Conservation (phyloP, 2,797 vertebrate species). For the Epinephelus malabaricus region DNA sequence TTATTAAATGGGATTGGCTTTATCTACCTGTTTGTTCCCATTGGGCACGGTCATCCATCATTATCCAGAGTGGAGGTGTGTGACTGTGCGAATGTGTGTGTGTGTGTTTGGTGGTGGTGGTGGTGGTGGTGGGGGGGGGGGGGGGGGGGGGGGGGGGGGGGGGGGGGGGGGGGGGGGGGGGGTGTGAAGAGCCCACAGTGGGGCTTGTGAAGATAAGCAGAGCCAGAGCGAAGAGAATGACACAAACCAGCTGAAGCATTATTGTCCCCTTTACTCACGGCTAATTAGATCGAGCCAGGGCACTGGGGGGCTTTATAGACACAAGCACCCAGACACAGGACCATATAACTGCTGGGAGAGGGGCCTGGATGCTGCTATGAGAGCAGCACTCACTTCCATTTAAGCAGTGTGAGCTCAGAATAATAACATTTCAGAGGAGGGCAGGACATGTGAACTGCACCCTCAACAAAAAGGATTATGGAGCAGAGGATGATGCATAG, state of each 20-base stretch:
- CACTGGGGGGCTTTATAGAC: constrained; percentile 78
- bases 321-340: constrained; percentile 78
- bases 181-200: constrained; percentile 73
- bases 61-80: constrained; percentile 78
- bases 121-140: not conserved
- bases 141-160: not conserved
- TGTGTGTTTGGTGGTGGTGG: not conserved
- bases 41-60: constrained; percentile 82
- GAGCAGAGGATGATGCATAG: constrained; percentile 4
- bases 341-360: constrained; percentile 62
- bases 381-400: constrained; percentile 59
- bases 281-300: constrained; percentile 87
- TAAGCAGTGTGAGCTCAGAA: constrained; percentile 54
- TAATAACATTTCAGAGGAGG: constrained; percentile 65
- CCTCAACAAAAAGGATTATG: constrained; percentile 26
- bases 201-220: constrained; percentile 87
- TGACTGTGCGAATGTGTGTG: constrained; percentile 44
- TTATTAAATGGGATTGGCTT: constrained; percentile 85
- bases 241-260: constrained; percentile 89
- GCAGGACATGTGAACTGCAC: constrained; percentile 16
- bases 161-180: not conserved
- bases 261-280: constrained; percentile 88
- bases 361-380: constrained; percentile 61
- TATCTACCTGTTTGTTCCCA: constrained; percentile 85
- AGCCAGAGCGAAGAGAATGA: constrained; percentile 84